Percentiles rank a stretch among this genome's conserved stretches.
phyloP scores from a whole-genome alignment of 2,113 vertebrate genomes.

The Melanerpes aurifrons region DNA sequence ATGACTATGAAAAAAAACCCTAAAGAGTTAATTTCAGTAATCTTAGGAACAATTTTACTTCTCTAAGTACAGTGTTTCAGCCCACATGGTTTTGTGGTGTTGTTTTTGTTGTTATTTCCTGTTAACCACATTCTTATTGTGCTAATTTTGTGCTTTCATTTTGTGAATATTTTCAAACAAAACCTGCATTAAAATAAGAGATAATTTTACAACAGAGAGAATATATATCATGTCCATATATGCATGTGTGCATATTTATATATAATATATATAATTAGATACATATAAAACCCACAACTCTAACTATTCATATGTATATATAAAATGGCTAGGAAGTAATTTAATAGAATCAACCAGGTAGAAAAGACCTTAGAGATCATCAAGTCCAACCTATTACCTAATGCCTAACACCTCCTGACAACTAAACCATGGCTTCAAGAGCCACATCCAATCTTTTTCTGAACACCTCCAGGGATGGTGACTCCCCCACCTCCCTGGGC shows the following conservation, averaged over 20 bases:
- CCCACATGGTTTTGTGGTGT: neutral
- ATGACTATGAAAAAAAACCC: neutral
- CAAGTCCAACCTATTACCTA: too few species aligned
- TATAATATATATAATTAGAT: too few species aligned
- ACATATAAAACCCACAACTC: too few species aligned
- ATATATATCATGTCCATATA: neutral
- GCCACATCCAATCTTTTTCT: too few species aligned
- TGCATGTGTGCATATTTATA: neutral
- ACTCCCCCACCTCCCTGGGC: too few species aligned
- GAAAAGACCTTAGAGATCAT: too few species aligned
- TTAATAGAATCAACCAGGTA: neutral
- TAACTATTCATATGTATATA: neutral
- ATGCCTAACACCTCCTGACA: too few species aligned
- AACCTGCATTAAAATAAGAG: neutral
- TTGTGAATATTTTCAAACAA: neutral
- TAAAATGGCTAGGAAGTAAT: neutral
- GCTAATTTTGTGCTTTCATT: neutral
- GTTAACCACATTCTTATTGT: neutral
- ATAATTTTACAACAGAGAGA: neutral
- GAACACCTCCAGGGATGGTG: too few species aligned
- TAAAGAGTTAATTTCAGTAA: neutral
- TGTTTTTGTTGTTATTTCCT: neutral
- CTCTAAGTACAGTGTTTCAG: neutral
- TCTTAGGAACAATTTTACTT: neutral
- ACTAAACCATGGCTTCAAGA: too few species aligned